These are phyloP conservation scores for Melanostigma gelatinosum DNA, from an alignment of 2,113 vertebrate genomes.

Conservation along the genomic window DNA sequence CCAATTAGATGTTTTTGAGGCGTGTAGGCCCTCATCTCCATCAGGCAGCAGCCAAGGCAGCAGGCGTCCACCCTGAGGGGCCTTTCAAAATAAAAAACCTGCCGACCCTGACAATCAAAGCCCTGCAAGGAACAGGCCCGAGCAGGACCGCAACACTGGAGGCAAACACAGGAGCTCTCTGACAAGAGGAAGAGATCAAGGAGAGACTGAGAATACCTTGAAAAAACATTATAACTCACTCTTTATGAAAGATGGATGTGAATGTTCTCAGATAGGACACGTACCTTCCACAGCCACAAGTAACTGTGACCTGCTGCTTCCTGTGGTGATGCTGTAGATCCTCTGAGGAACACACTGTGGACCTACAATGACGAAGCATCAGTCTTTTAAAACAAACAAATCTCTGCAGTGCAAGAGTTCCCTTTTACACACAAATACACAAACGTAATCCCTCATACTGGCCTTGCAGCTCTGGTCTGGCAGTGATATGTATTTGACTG, in stretches of 20 bases:
- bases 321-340: slow-evolving; percentile 79
- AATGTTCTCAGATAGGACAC: neutral
- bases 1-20: slow-evolving; percentile 75
- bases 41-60: slow-evolving; percentile 83
- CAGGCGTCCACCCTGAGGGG: slow-evolving; percentile 75
- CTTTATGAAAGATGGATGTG: neutral
- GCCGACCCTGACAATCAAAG: slow-evolving; percentile 70
- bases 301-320: slow-evolving; percentile 70
- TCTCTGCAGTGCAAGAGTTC: neutral
- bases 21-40: slow-evolving; percentile 82
- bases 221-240: neutral
- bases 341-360: slow-evolving; percentile 81
- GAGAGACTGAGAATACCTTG: neutral
- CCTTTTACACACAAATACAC: neutral
- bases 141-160: slow-evolving; percentile 83
- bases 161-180: slow-evolving; percentile 83
- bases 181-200: slow-evolving; percentile 3
- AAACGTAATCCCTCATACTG: slow-evolving; percentile 6
- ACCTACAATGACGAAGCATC: slow-evolving; percentile 63
- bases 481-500: slow-evolving; percentile 79
- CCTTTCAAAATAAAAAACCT: slow-evolving; percentile 79
- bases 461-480: slow-evolving; percentile 81
- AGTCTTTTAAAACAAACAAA: neutral
- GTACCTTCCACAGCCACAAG: slow-evolving; percentile 85
- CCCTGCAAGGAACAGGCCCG: slow-evolving; percentile 79